Conservation (phyloP, 2,888 invertebrate genomes). For the Agrotis exclamationis region DNA sequence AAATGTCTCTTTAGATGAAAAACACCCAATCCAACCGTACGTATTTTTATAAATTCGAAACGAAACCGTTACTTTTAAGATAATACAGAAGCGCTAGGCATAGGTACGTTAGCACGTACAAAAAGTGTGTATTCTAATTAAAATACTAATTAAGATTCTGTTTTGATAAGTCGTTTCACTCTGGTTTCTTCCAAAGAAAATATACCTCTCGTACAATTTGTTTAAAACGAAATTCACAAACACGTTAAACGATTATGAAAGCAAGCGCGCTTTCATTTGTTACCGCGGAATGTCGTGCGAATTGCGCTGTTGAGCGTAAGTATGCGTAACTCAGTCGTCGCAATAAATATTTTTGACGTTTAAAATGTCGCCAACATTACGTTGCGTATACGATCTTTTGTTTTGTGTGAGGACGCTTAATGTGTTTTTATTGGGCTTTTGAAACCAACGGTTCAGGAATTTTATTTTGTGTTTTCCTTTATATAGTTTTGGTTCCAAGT, state of each 20-base stretch:
- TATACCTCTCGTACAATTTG: slow-evolving; percentile 14
- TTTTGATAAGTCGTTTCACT: neutral
- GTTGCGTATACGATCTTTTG: slow-evolving; percentile 48
- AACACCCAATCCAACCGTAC: neutral
- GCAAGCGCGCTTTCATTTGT: slow-evolving; percentile 71
- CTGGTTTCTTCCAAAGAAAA: slow-evolving; percentile 13
- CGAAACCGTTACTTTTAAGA: too few species aligned
- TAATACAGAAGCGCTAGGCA: neutral
- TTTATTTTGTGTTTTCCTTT: neutral
- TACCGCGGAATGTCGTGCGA: slow-evolving; percentile 63
- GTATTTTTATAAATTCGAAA: too few species aligned
- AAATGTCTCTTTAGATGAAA: too few species aligned
- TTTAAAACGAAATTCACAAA: slow-evolving; percentile 47
- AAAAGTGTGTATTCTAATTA: neutral
- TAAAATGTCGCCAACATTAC: slow-evolving; percentile 49
- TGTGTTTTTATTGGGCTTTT: slow-evolving; percentile 13
- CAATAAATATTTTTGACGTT: slow-evolving; percentile 70
- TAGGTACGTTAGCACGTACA: neutral
- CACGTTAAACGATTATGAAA: slow-evolving; percentile 69
- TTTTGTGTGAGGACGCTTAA: slow-evolving; percentile 22
- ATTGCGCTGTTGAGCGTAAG: slow-evolving; percentile 67
- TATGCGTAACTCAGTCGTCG: slow-evolving; percentile 62
- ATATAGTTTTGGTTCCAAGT: neutral
- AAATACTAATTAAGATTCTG: neutral
- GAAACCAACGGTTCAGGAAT: slow-evolving; percentile 16